phyloP scores from a whole-genome alignment of 2,113 vertebrate species.

The Lycaon pictus region DNA sequence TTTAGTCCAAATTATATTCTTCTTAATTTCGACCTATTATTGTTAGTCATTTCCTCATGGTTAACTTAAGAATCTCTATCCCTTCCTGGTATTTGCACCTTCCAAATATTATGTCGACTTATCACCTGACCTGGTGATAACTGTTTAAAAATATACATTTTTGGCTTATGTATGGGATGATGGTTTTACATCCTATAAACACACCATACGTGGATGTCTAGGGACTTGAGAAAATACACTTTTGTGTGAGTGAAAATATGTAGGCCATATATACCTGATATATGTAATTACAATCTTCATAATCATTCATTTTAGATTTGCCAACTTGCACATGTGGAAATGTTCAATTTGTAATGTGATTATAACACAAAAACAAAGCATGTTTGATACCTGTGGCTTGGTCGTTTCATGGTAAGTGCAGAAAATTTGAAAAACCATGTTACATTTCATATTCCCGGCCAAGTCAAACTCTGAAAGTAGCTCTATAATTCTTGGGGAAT shows the following conservation, averaged over 20 bases:
- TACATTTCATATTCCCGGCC: conserved; percentile 86
- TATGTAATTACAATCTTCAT: conserved; percentile 73
- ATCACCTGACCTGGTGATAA: conserved; percentile 78
- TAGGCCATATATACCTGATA: conserved; percentile 65
- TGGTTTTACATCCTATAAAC: conserved; percentile 82
- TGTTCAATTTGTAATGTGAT: conserved; percentile 91
- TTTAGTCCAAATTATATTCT: conserved; percentile 78
- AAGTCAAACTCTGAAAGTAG: conserved; percentile 88
- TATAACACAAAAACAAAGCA: conserved; percentile 88
- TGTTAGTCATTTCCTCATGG: conserved; percentile 79
- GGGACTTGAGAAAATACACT: conserved; percentile 70
- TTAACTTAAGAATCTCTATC: conserved; percentile 76
- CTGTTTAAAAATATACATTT: conserved; percentile 71
- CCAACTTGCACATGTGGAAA: conserved; percentile 90
- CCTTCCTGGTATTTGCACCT: conserved; percentile 79
- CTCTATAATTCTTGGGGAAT: conserved; percentile 87
- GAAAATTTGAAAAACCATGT: conserved; percentile 86
- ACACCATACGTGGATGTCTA: conserved; percentile 61
- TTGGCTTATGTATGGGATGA: conserved; percentile 71
- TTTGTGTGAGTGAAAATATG: conserved; percentile 70
- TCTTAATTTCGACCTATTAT: conserved; percentile 81
- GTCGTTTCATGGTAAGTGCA: conserved; percentile 86
- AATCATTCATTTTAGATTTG: conserved; percentile 84
- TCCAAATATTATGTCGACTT: conserved; percentile 81
- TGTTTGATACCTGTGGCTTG: conserved; percentile 89